Base-by-base conservation (phyloP, 2,113 vertebrate species). In the Tenebrosternarchus preto region DNA sequence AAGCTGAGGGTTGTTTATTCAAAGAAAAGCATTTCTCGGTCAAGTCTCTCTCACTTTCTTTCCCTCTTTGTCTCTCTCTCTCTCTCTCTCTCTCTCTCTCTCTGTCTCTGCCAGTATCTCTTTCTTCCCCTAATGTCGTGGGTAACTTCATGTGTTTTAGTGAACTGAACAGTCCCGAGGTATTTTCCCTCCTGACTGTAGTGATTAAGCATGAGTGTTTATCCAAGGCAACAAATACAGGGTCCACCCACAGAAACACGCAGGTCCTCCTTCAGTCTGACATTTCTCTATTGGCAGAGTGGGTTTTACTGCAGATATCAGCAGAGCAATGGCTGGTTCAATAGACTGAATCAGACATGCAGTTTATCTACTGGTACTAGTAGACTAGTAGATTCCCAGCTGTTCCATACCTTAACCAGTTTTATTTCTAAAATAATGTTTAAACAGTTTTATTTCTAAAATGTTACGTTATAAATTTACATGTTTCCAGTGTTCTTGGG, bases 1-100 rank as follows among this genome's bases (percentile, higher is more conserved):
- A 80, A 72, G 72, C 75, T 86, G 78, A 73, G 71, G 82, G 9
- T 81, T 75, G 77, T 83, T 85, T 83, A 82, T 84, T 85, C 82
- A 82, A 79, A 63, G 59, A 79, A 68, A 60, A 78, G 82, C 85
- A 79, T 73, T 61, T 61, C 70, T 75, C 1, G 63, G 80, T 84
- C 55, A 56, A 29, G 63, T 83, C 27, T 61, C 25, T 82, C 76
- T 66, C 70, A 61, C 2, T 39, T 9, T 68, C 64, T 39, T 17
- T 22, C 15, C 9, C 33, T 39, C 33, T 8, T 33, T 39, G 29
- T 66, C 29, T 66, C n/a, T 15, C 15, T 60, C 33, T 36, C 33
- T 36, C 33, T 5, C 33, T 63, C n/a, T 63, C 11, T 63, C 15
- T 64, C 61, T 36, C 33, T 36, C 33, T 5, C 33, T 63, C n/a